These are phyloP conservation scores for Trichechus manatus DNA, from an alignment of 2,113 vertebrate species.

Conservation along the genomic window DNA sequence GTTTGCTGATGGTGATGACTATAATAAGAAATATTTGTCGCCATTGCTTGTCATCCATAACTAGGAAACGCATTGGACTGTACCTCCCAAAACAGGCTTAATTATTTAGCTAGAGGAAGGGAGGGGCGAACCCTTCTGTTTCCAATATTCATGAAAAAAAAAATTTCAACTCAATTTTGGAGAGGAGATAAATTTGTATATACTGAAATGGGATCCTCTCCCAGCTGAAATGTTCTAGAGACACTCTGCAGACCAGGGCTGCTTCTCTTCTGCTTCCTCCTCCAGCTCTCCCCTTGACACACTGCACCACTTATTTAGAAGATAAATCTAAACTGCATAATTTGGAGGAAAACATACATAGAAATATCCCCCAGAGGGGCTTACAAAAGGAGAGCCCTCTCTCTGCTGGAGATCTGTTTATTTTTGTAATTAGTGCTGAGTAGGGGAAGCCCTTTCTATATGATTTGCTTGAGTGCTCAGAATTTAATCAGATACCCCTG, in stretches of 20 bases:
- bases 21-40: conserved; percentile 42
- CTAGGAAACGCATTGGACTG: conserved; percentile 30
- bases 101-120: conserved; percentile 19
- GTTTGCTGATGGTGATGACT: background rate
- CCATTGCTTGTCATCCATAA: background rate
- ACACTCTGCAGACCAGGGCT: conserved; percentile 9
- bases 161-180: background rate
- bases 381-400: conserved; percentile 3
- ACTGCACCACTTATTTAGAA: conserved; percentile 19
- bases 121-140: background rate
- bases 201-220: background rate
- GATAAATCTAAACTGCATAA: conserved; percentile 61
- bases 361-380: background rate
- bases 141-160: conserved; percentile 47
- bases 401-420: background rate
- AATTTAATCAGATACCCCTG: conserved; percentile 27
- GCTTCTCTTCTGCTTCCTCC: background rate
- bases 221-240: background rate
- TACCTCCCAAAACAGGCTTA: background rate
- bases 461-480: background rate
- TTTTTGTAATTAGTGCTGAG: conserved; percentile 29
- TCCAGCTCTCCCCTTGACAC: background rate
- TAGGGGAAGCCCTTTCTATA: background rate
- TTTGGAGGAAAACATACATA: background rate
- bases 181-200: conserved; percentile 16